Conservation (phyloP, 1,140 invertebrate species). For the Aricia agestis region DNA sequence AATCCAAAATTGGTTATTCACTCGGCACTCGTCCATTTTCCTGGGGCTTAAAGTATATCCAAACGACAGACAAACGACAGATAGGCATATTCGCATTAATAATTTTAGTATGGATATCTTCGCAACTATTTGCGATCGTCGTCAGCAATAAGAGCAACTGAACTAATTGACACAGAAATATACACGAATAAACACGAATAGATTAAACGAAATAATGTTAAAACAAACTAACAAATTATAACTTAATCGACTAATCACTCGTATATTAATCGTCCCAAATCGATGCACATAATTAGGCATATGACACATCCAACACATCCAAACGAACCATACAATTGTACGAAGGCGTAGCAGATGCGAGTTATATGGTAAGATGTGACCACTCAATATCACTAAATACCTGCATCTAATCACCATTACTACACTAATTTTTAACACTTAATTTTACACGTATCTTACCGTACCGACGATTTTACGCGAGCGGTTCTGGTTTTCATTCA, state of each 20-base stretch:
- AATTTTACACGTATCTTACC: slow-evolving; percentile 73
- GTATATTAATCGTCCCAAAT: slow-evolving; percentile 28
- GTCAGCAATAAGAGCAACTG: too few relatives aligned
- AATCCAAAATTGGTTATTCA: too few relatives aligned
- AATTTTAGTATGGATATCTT: too few relatives aligned
- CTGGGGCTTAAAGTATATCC: too few relatives aligned
- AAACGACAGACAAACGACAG: too few relatives aligned
- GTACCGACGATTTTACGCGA: slow-evolving; percentile 62
- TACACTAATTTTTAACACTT: slow-evolving; percentile 75
- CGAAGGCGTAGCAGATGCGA: slow-evolving; percentile 56
- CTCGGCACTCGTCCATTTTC: too few relatives aligned
- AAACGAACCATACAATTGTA: slow-evolving; percentile 70
- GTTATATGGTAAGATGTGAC: slow-evolving; percentile 53
- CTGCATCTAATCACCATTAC: slow-evolving; percentile 73
- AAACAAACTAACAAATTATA: neutral
- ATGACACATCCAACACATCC: slow-evolving; percentile 69
- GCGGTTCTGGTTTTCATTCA: slow-evolving; percentile 20
- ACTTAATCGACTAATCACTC: neutral
- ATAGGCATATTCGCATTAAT: too few relatives aligned
- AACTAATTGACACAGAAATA: too few relatives aligned
- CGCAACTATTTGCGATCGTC: too few relatives aligned
- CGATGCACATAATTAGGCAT: slow-evolving; percentile 70
- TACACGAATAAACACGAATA: neutral
- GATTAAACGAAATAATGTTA: slow-evolving; percentile 5
- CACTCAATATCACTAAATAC: slow-evolving; percentile 71